These are phyloP conservation scores for Danaus melanippus DNA, from an alignment of 1,140 invertebrate species.

Conservation along the genomic window DNA sequence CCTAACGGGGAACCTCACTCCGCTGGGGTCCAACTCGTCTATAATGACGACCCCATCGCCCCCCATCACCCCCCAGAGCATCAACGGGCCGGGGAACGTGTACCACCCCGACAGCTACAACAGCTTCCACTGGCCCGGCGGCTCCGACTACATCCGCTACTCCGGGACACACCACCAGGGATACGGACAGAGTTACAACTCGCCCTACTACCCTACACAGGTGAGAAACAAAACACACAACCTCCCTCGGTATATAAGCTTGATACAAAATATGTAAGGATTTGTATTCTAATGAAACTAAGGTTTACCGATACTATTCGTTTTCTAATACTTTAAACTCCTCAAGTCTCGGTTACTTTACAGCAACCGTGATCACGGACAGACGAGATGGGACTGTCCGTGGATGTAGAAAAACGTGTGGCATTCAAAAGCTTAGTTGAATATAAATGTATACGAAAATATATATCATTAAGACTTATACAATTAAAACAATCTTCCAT, in stretches of 20 bases:
- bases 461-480: too few relatives aligned
- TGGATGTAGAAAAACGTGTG: too few relatives aligned
- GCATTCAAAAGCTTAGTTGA: too few relatives aligned
- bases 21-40: conserved; percentile 76
- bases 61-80: conserved; percentile 74
- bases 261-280: too few relatives aligned
- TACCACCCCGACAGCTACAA: conserved; percentile 74
- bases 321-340: too few relatives aligned
- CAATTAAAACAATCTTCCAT: background rate
- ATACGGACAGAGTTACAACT: conserved; percentile 75
- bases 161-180: conserved; percentile 70
- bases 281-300: too few relatives aligned
- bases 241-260: too few relatives aligned
- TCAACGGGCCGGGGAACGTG: conserved; percentile 63
- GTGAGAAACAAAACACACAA: conserved; percentile 41
- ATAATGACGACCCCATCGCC: conserved; percentile 78
- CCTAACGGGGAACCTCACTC: conserved; percentile 74
- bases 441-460: too few relatives aligned
- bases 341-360: too few relatives aligned
- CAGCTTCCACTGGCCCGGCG: conserved; percentile 72
- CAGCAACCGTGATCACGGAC: too few relatives aligned
- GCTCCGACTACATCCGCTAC: conserved; percentile 66
- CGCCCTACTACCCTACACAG: conserved; percentile 70
- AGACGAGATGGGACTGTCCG: too few relatives aligned
- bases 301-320: too few relatives aligned